Base-by-base conservation (phyloP, 1,140 invertebrate genomes). In the Drosophila parvula region DNA sequence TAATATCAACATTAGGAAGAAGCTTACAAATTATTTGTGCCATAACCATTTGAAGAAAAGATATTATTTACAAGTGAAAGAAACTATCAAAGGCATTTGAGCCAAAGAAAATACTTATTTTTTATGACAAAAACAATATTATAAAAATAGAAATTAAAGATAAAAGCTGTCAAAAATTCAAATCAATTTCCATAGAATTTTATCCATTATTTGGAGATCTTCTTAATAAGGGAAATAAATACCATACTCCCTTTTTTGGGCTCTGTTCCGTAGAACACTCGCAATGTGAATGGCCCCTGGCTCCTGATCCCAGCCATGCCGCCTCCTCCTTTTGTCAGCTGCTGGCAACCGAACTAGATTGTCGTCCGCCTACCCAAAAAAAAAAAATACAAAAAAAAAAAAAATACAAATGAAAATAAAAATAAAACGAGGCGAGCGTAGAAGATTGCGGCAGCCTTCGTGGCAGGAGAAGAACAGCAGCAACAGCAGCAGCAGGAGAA, bases 281-380 rank as follows among this genome's bases (percentile, higher is more conserved):
- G 22, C 22, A 22, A 22, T 22, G 22, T 22, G 22, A 22, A 22
- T 22, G 22, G 22, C 22, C 22, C 11, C 30, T 22, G 18, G 32
- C 16, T 45, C 4, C 16, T 16, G 38, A 27, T 32, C 22, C 34
- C 32, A 55, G 18, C 27, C 22, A 2, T 3, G 34, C 36, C 30
- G 22, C 27, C 12, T 36, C n/a, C n/a, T 38, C 10, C 9, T n/a
- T n/a, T 44, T 43, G n/a, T n/a, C 32, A 43, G 55, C n/a, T 36
- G 58, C 27, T 58, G 64, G 65, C 18, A 58, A 27, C 12, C 12
- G 10, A 57, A 30, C 58, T 18, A 36, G 68, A 74, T 73, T 74
- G 68, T 71, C 56, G 69, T 56, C 38, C 55, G 71, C 74, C 71
- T 76, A 75, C 74, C 74, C 34, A 18, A 77, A 78, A 61, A 16